Evolutionary conservation across 2,888 invertebrate species (phyloP), one percentile per base, ranked within the genome.

Genomic region (Dioctria linearis): DNA sequence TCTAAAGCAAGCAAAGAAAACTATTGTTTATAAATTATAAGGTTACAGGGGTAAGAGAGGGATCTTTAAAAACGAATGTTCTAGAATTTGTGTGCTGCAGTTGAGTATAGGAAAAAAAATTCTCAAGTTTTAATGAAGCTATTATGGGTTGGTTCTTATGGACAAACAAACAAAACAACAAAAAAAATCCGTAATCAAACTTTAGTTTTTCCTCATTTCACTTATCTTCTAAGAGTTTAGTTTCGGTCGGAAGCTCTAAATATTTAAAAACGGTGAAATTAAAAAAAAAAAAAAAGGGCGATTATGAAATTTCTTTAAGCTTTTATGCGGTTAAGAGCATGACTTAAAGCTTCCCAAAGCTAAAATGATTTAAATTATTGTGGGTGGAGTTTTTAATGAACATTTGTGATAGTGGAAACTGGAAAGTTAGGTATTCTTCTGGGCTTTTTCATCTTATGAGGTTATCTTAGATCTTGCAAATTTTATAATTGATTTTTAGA

Each of bases 1-100:
- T 25, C 2, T 25, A 82, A 40, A 78, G 43, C 69, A 61, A 54
- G 9, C 51, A 49, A 39, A 11, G 8, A 59, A 59, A 79, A 75
- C 51, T 42, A 63, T 25, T 25, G 25, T 25, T 25, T 37, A 63
- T 40, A 63, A 63, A 37, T 40, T 63, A 39, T 63, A 63, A 63
- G 63, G 40, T 39, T 25, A 39, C 63, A 54, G 49, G 9, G 54
- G 54, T 37, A 39, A 25, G 37, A 6, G 37, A 63, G 63, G 39
- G 8, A 37, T 25, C 59, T 5, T 3, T n/a, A 3, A 54, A 25
- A n/a, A 54, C 1, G 54, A 54, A n/a, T 54, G 54, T 54, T 54
- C 54, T 54, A 54, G 54, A 54, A 54, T 9, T 46, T 46, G 49
- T 46, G 2, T 9, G 5, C 49, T 25, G 9, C 1, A 46, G 49